Evolutionary conservation across 1,140 invertebrate species (phyloP).

Genomic region (Meloidogyne exigua): DNA sequence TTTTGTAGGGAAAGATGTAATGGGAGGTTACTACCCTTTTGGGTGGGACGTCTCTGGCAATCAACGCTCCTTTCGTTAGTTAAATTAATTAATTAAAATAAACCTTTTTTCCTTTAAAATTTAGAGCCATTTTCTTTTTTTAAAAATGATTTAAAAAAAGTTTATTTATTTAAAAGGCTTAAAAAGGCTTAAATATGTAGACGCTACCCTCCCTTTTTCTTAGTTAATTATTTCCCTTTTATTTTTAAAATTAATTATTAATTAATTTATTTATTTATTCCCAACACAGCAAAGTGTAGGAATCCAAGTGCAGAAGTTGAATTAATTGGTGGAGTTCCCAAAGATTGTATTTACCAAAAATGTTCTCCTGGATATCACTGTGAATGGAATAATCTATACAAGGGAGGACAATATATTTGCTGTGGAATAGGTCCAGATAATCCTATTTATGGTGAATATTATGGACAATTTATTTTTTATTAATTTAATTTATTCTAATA

Average conservation of each 20-base stretch:
- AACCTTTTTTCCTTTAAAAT: too few species aligned
- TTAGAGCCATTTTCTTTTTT: too few species aligned
- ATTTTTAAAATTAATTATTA: too few species aligned
- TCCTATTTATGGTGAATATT: slow-evolving; percentile 28
- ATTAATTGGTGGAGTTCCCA: slow-evolving; percentile 30
- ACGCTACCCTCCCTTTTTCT: too few species aligned
- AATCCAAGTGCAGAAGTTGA: slow-evolving; percentile 45
- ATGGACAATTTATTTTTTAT: background rate
- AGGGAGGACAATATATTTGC: slow-evolving; percentile 49
- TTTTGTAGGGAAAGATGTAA: slow-evolving; percentile 8
- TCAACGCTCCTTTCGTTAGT: background rate
- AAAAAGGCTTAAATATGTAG: too few species aligned
- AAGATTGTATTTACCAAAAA: slow-evolving; percentile 48
- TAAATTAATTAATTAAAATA: too few species aligned
- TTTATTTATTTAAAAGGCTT: too few species aligned
- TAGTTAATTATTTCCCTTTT: background rate
- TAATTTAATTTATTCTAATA: background rate
- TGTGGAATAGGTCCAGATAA: slow-evolving; percentile 34
- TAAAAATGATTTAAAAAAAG: too few species aligned
- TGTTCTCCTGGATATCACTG: slow-evolving; percentile 46
- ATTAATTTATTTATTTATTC: background rate
- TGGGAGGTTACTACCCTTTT: background rate
- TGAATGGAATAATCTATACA: slow-evolving; percentile 46
- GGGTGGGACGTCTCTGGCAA: background rate
- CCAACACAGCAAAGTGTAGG: slow-evolving; percentile 37